Evolutionary conservation across 2,797 vertebrate genomes (phyloP), one percentile per base, ranked within the genome.

Genomic region (Hemibagrus guttatus): DNA sequence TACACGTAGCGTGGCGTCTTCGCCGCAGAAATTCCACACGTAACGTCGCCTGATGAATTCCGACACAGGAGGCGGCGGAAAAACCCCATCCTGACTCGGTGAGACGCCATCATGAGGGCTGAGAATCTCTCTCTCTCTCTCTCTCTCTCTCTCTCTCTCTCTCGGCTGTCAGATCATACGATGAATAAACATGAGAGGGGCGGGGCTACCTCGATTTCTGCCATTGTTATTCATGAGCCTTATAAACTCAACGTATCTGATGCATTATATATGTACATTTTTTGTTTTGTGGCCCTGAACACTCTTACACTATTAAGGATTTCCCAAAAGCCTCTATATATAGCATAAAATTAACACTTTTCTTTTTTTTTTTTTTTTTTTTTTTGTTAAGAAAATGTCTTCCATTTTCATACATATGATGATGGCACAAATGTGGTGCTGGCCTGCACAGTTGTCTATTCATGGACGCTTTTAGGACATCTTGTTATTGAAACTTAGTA

Each of bases 111-210:
- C 90, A 92, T 93, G 93, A 66, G 88, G 90, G 91, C 92, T 92
- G 91, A 88, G 91, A 89, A 83, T 49, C 63, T 13, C 16, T 31
- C 80, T 13, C 3, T 63, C 78, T 26, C 56, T 11, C 63, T 64
- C 12, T 64, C 39, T 49, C 46, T 75, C 39, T 42, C 69, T 74
- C 42, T 49, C 74, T 80, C 54, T 61, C 78, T 80, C 78, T 89
- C 93, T 87, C 87, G 84, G 91, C 92, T 92, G 95, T 94, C 93
- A 95, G 90, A 91, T 71, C 84, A 2, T 76, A n/a, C 78, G 74
- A 94, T 95, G 92, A 94, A 95, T 95, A 94, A 93, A 93, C 95
- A 95, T 94, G 39, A 93, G 64, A 87, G 89, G 93, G 95, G 95
- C 93, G 92, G 93, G 23, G 39, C 46, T 84, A 5, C 28, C 42